Conservation (phyloP, 2,888 invertebrate species). For the Girardia tigrina region DNA sequence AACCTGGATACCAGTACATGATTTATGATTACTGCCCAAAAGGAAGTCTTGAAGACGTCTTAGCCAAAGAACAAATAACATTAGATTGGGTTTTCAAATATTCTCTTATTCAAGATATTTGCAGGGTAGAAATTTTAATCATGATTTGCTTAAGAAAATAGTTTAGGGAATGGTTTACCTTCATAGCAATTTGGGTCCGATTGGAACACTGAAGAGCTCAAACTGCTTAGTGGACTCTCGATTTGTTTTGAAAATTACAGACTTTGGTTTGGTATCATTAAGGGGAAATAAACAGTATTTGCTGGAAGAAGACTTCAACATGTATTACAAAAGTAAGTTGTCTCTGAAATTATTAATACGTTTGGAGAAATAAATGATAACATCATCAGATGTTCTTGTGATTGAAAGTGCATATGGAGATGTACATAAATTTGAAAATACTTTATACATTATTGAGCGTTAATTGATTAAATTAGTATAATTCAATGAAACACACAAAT, state of each 20-base stretch:
- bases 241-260: conserved; percentile 86
- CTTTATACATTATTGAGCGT: too few relatives aligned
- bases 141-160: neutral
- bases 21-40: conserved; percentile 90
- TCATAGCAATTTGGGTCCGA: conserved; percentile 73
- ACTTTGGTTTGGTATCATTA: conserved; percentile 77
- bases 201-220: conserved; percentile 83
- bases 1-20: conserved; percentile 66
- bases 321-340: conserved; percentile 34
- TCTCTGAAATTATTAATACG: too few relatives aligned
- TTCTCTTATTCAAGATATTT: conserved; percentile 82
- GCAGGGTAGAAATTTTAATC: conserved; percentile 58
- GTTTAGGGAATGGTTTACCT: conserved; percentile 78
- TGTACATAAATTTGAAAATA: too few relatives aligned
- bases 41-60: conserved; percentile 62
- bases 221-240: conserved; percentile 94
- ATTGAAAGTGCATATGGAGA: too few relatives aligned
- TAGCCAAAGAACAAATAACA: conserved; percentile 78
- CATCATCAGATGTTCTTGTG: too few relatives aligned
- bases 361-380: too few relatives aligned
- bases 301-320: conserved; percentile 39
- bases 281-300: conserved; percentile 50
- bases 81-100: conserved; percentile 82
- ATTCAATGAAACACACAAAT: too few relatives aligned
- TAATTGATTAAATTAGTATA: too few relatives aligned